Evolutionary conservation across 2,888 invertebrate genomes (phyloP).

Genomic region (Lumbricus terrestris): DNA sequence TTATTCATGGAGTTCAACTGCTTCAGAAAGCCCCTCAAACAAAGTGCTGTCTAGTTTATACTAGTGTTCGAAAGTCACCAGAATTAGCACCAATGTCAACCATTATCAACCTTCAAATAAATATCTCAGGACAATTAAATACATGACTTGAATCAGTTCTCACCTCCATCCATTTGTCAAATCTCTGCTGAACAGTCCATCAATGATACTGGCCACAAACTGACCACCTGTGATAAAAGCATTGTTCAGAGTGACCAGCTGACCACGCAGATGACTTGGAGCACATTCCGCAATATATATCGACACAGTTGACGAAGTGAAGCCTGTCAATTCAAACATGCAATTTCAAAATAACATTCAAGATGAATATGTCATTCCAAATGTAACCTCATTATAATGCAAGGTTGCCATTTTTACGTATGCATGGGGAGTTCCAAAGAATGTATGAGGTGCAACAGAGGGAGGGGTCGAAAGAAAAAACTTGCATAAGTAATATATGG

Average conservation of each 20-base stretch:
- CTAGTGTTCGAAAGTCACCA: no score
- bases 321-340: conserved; percentile 50
- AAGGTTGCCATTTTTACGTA: no score
- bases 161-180: conserved; percentile 64
- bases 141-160: background rate
- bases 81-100: no score
- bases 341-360: background rate
- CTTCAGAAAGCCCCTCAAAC: no score
- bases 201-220: conserved; percentile 62
- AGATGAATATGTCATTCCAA: background rate
- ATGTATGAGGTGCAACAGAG: no score
- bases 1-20: no score
- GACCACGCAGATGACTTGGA: conserved; percentile 61
- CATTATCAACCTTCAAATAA: background rate
- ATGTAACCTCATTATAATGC: background rate
- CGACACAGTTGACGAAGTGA: conserved; percentile 64
- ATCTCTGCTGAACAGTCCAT: conserved; percentile 62
- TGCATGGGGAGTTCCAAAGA: no score
- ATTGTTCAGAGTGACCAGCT: conserved; percentile 62
- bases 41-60: no score
- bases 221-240: conserved; percentile 64
- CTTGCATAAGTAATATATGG: no score
- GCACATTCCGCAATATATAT: conserved; percentile 65
- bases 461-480: no score
- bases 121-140: background rate